Percentiles rank a stretch among this genome's conserved stretches.
Evolutionary conservation across 2,797 vertebrate species (phyloP).

Genomic region (Mormyrops boulengeri): DNA sequence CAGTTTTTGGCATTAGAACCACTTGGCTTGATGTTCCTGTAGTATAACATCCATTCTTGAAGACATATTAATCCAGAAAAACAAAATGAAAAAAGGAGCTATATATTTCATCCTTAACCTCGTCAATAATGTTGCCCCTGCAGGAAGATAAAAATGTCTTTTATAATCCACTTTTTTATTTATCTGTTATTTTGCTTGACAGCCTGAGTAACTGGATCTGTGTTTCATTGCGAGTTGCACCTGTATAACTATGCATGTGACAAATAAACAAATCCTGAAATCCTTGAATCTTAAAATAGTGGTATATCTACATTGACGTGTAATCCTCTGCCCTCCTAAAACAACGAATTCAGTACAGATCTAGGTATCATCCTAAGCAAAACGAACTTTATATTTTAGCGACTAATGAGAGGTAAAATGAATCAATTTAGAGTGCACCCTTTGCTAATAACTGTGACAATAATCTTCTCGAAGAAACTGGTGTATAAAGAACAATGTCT

Average conservation of each 20-base stretch:
- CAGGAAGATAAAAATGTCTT: not conserved
- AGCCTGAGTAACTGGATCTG: not conserved
- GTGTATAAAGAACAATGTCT: not conserved
- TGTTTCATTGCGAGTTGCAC: not conserved
- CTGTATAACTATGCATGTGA: not conserved
- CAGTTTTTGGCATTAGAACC: constrained; percentile 49
- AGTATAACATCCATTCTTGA: not conserved
- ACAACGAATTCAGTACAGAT: not conserved
- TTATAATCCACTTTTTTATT: not conserved
- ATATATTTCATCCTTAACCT: not conserved
- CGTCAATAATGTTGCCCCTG: not conserved
- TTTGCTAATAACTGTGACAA: not conserved
- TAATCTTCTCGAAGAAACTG: not conserved
- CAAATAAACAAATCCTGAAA: not conserved
- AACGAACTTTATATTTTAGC: not conserved
- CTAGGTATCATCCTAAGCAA: not conserved
- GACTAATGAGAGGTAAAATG: not conserved
- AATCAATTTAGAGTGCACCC: not conserved
- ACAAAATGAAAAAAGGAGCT: not conserved
- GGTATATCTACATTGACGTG: not conserved
- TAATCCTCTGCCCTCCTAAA: not conserved
- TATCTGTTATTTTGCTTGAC: not conserved
- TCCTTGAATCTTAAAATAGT: not conserved
- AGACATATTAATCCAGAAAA: not conserved
- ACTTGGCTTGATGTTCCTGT: constrained; percentile 59